These are phyloP conservation scores for Cyphomyrus plagiostoma DNA, from an alignment of 2,113 vertebrate genomes.

Conservation along the genomic window DNA sequence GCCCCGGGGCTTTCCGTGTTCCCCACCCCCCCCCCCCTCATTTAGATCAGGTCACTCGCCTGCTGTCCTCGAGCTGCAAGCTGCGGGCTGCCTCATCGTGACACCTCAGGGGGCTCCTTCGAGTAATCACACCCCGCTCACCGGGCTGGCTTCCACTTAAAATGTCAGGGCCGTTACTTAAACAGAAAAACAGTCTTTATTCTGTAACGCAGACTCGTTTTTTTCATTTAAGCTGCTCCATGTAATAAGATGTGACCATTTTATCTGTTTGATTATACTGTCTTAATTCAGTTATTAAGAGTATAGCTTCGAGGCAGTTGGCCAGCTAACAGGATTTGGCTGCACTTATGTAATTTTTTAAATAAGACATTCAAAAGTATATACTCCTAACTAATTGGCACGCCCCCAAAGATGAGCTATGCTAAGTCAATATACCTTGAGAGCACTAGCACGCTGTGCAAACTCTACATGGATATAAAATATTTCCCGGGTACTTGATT, in stretches of 20 bases:
- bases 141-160: not conserved
- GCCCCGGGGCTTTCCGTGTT: not conserved
- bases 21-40: not conserved
- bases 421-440: not conserved
- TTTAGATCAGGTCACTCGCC: not conserved
- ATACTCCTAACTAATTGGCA: not conserved
- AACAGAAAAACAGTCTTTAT: conserved; percentile 10
- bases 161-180: not conserved
- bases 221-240: not conserved
- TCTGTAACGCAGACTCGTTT: not conserved
- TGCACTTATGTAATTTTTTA: conserved; percentile 1
- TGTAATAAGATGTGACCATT: not conserved
- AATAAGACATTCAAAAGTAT: not conserved
- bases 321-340: not conserved
- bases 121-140: not conserved
- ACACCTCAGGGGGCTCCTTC: not conserved
- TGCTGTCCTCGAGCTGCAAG: not conserved
- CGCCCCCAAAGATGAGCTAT: not conserved
- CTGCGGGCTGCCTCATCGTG: not conserved
- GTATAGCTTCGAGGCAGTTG: conserved; percentile 3
- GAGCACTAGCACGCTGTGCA: not conserved
- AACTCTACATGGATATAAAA: not conserved
- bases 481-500: not conserved
- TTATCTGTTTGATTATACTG: conserved; percentile 12
- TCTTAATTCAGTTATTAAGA: not conserved